Conservation (phyloP, 2,797 vertebrate genomes). For the Liparis tanakae region DNA sequence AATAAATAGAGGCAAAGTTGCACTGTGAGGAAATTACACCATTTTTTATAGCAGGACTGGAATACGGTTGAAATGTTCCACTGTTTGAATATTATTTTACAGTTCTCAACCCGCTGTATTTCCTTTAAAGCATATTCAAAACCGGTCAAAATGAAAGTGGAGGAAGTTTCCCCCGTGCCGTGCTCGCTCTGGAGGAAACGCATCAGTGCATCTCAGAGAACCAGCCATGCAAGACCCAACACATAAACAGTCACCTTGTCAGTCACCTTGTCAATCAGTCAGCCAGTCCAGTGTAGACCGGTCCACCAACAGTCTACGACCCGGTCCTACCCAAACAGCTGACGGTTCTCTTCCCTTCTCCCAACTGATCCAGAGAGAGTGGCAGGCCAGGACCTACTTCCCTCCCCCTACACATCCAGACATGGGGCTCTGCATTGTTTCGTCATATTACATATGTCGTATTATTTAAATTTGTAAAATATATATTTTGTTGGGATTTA, state of each 20-base stretch:
- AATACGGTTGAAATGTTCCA: background rate
- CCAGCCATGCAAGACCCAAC: constrained; percentile 49
- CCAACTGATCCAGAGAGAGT: constrained; percentile 45
- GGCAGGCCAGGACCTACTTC: constrained; percentile 19
- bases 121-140: constrained; percentile 40
- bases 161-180: constrained; percentile 15
- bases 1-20: constrained; percentile 13
- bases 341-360: constrained; percentile 26
- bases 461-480: background rate
- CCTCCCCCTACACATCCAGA: background rate
- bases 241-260: constrained; percentile 76
- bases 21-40: constrained; percentile 19
- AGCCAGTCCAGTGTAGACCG: constrained; percentile 21
- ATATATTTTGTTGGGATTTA: background rate
- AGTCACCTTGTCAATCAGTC: constrained; percentile 65
- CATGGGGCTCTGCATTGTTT: background rate
- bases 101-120: background rate
- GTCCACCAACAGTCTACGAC: constrained; percentile 14
- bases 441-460: background rate
- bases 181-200: constrained; percentile 31
- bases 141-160: constrained; percentile 50
- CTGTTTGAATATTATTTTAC: constrained; percentile 8
- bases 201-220: constrained; percentile 46
- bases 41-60: constrained; percentile 19
- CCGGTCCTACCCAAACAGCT: constrained; percentile 13